These are phyloP conservation scores for Acrobasis suavella DNA, from an alignment of 2,888 invertebrate genomes.

Conservation along the genomic window DNA sequence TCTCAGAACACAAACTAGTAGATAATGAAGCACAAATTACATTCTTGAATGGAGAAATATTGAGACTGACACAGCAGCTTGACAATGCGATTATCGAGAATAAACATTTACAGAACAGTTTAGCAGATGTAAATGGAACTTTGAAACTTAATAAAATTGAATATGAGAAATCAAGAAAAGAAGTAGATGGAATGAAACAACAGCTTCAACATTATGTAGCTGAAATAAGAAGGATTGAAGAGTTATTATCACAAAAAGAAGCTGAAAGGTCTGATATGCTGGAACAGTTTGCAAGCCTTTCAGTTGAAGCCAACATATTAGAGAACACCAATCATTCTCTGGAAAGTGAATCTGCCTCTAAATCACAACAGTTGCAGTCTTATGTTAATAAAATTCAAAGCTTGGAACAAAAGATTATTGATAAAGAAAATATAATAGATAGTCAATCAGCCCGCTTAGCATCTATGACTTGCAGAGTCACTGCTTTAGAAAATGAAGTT, in stretches of 20 bases:
- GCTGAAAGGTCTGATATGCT: slow-evolving; percentile 90
- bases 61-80: slow-evolving; percentile 77
- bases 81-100: slow-evolving; percentile 85
- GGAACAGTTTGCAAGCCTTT: slow-evolving; percentile 89
- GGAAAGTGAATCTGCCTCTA: slow-evolving; percentile 89
- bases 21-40: slow-evolving; percentile 80
- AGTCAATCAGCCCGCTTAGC: slow-evolving; percentile 63
- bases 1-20: slow-evolving; percentile 74
- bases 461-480: slow-evolving; percentile 65
- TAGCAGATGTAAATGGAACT: slow-evolving; percentile 85
- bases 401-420: slow-evolving; percentile 84
- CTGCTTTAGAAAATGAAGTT: slow-evolving; percentile 69
- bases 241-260: slow-evolving; percentile 88
- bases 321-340: slow-evolving; percentile 91
- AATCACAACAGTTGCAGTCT: slow-evolving; percentile 81
- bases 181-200: slow-evolving; percentile 88
- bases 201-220: slow-evolving; percentile 91
- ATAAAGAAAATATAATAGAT: slow-evolving; percentile 71
- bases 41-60: slow-evolving; percentile 83
- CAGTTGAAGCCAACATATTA: slow-evolving; percentile 88
- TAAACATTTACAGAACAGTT: slow-evolving; percentile 88
- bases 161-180: slow-evolving; percentile 85
- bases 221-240: slow-evolving; percentile 90
- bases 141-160: slow-evolving; percentile 84
- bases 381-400: slow-evolving; percentile 76